Evolutionary conservation across 2,113 vertebrate species (phyloP), one percentile per base, ranked within the genome.

Genomic region (Cebidichthys violaceus): DNA sequence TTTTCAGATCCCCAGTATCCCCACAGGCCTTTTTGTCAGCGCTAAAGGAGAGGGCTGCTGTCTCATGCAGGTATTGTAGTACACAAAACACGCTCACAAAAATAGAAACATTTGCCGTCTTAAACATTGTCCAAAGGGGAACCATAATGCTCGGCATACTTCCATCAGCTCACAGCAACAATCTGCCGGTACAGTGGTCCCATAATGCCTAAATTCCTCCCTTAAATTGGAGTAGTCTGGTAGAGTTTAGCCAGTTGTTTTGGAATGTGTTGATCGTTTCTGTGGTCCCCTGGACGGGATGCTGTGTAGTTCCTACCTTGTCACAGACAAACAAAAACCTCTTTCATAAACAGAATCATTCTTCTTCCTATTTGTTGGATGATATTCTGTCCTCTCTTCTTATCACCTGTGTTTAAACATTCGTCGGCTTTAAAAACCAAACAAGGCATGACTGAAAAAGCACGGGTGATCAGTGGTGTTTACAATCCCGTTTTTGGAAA

Each of bases 31-130:
- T 86, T 98, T 98, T 77, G 97, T 98, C 90, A 98, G 97, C 0
- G 97, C 97, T 87, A 99, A 96, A 90, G 97, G 97, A 13, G 97
- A 98, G 86, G 97, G 97, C 89, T 98, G 97, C 93, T 98, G 97
- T 74, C 95, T 99, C 84, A 96, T 98, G 96, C 97, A 98, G 97
- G 97, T 99, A 95, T 91, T 85, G 18, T 11, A 61, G 43, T 7
- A 3, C 52, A 59, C 55, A 15, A 27, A 57, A 57, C 55, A 57
- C 20, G 75, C 64, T 43, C 54, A 67, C 29, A 41, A 31, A 81
- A 20, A 75, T 41, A 59, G n/a, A 69, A 70, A 72, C 54, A 59
- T 79, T 81, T 76, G 9, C 35, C 27, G 29, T 70, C 47, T 82
- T 79, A 69, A 66, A 80, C 65, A 11, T 54, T 41, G 20, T 41